These are phyloP conservation scores for Venturia canescens DNA, from an alignment of 1,140 invertebrate species.

Conservation along the genomic window DNA sequence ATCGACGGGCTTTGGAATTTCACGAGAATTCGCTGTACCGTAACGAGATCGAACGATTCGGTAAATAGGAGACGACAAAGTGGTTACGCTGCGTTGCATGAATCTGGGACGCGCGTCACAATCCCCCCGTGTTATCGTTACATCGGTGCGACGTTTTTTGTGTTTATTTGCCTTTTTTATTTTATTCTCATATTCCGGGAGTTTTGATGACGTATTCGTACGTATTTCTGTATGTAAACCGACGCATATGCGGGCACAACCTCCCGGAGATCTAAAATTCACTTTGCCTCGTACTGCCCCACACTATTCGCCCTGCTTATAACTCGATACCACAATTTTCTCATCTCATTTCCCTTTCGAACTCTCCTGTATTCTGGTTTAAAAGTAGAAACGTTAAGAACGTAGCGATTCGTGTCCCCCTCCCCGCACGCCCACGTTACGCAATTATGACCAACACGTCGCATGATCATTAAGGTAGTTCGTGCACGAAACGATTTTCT, in stretches of 20 bases:
- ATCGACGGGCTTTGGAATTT: too few species aligned
- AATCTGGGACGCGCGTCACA: constrained; percentile 2
- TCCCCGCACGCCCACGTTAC: neutral
- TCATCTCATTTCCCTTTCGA: constrained; percentile 17
- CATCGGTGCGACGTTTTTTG: constrained; percentile 48
- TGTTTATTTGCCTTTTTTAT: constrained; percentile 41
- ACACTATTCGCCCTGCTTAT: neutral
- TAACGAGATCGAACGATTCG: too few species aligned
- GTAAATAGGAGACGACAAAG: too few species aligned
- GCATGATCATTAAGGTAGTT: constrained; percentile 32
- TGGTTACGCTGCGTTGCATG: neutral
- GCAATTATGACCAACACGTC: constrained; percentile 30
- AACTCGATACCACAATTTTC: constrained; percentile 10
- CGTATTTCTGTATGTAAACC: constrained; percentile 20
- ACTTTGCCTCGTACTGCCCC: neutral
- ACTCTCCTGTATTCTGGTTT: constrained; percentile 21
- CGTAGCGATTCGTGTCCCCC: constrained; percentile 4
- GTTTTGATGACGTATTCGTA: constrained; percentile 29
- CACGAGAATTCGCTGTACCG: too few species aligned
- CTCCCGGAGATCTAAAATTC: constrained; percentile 11
- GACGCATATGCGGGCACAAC: constrained; percentile 9
- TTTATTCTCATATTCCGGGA: constrained; percentile 5
- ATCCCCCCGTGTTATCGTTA: constrained; percentile 43
- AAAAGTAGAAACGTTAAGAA: constrained; percentile 26
- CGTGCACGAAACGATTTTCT: too few species aligned